Evolutionary conservation across 2,113 vertebrate species (phyloP).

Genomic region (Pedetes capensis): DNA sequence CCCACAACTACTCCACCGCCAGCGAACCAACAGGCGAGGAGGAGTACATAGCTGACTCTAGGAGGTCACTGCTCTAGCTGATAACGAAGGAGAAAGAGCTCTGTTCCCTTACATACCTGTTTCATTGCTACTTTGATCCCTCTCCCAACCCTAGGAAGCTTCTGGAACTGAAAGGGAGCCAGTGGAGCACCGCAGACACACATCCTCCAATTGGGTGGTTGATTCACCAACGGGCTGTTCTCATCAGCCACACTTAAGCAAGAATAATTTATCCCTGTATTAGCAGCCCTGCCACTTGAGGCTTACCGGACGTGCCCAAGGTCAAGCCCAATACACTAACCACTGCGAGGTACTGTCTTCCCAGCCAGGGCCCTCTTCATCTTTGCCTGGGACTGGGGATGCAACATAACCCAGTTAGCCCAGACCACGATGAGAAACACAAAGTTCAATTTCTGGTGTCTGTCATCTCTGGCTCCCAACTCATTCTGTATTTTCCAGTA

Average conservation of each 20-base stretch:
- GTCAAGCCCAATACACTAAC: background rate
- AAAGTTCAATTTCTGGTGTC: background rate
- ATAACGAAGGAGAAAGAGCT: background rate
- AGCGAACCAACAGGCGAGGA: background rate
- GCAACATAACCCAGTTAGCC: too few relatives aligned
- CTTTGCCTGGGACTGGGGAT: background rate
- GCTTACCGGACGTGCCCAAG: background rate
- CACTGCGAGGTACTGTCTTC: background rate
- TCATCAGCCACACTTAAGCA: background rate
- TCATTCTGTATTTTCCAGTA: background rate
- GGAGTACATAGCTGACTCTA: accelerated
- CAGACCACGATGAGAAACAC: background rate
- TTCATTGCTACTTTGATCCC: background rate
- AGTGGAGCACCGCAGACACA: background rate
- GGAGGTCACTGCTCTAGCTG: background rate
- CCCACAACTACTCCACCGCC: background rate
- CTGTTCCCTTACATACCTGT: background rate
- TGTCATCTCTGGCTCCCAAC: background rate
- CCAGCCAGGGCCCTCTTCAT: background rate
- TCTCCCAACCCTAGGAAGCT: background rate
- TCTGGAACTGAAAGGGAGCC: background rate
- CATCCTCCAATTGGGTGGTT: background rate
- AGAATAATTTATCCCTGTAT: background rate
- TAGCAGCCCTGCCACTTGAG: background rate
- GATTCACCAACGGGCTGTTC: background rate